A percentile compares a stretch with the other conserved stretches of the same genome.
phyloP scores from a whole-genome alignment of 2,797 vertebrate species.

The Cyprinella venusta region DNA sequence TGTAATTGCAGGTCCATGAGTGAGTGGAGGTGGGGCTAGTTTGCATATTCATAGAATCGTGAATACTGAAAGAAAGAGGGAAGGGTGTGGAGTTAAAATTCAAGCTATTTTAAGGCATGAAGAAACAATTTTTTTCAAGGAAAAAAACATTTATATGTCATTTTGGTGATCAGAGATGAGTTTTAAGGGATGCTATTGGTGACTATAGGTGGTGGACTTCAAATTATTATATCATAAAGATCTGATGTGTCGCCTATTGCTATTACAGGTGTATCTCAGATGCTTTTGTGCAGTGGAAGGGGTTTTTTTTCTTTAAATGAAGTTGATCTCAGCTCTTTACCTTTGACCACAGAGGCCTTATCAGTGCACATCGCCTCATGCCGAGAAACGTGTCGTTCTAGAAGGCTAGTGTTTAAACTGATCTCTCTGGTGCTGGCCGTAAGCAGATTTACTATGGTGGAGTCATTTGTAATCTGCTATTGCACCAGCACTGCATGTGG shows the following conservation, averaged over 20 bases:
- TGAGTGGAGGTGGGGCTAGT: too few relatives aligned
- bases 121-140: too few relatives aligned
- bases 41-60: too few relatives aligned
- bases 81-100: too few relatives aligned
- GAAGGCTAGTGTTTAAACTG: constrained; percentile 69
- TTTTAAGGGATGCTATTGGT: too few relatives aligned
- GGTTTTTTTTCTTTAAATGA: background rate
- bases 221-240: background rate
- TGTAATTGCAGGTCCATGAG: too few relatives aligned
- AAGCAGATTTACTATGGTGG: constrained; percentile 70
- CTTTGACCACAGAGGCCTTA: constrained; percentile 30
- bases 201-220: too few relatives aligned
- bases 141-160: too few relatives aligned
- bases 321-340: background rate
- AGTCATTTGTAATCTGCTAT: constrained; percentile 69
- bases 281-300: background rate
- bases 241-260: background rate
- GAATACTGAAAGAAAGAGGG: too few relatives aligned
- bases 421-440: constrained; percentile 68
- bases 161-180: too few relatives aligned
- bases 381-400: constrained; percentile 2
- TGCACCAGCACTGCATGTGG: constrained; percentile 47
- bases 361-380: constrained; percentile 4
- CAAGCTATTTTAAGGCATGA: too few relatives aligned
- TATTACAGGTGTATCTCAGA: background rate